These are phyloP conservation scores for Crioceris asparagi DNA, from an alignment of 2,888 invertebrate species.

Conservation along the genomic window DNA sequence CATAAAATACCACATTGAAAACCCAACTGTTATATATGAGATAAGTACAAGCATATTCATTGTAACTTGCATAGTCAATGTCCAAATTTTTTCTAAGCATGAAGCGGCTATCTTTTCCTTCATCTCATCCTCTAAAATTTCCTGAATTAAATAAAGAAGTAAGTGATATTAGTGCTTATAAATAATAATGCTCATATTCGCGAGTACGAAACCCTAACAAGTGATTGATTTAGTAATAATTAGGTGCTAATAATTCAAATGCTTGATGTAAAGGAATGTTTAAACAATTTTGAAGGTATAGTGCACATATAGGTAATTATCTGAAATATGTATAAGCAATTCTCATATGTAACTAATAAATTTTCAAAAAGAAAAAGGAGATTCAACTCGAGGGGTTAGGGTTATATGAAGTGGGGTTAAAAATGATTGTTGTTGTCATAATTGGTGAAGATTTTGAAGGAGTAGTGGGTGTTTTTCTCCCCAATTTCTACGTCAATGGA, in stretches of 20 bases:
- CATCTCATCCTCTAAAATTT: constrained; percentile 27
- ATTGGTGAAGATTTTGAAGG: too few species aligned
- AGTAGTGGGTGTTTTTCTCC: too few species aligned
- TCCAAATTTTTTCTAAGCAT: constrained; percentile 27
- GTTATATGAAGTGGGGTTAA: too few species aligned
- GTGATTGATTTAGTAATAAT: too few species aligned
- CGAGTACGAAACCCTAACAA: too few species aligned
- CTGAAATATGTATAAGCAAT: not conserved
- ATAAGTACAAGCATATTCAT: constrained; percentile 37
- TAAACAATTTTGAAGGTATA: not conserved
- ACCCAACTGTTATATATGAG: constrained; percentile 36
- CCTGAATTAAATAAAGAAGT: constrained; percentile 24
- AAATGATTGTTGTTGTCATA: too few species aligned
- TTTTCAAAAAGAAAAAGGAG: too few species aligned
- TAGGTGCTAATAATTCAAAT: too few species aligned
- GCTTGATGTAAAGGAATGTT: too few species aligned
- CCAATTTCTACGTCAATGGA: too few species aligned
- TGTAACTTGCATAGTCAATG: constrained; percentile 35
- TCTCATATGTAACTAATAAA: too few species aligned
- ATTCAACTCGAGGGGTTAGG: too few species aligned
- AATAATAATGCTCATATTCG: not conserved
- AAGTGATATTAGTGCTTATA: not conserved
- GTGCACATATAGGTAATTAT: not conserved
- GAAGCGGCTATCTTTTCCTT: constrained; percentile 16
- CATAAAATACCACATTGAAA: constrained; percentile 48